phyloP scores from a whole-genome alignment of 2,888 invertebrate species.

The Alentia gelatinosa region DNA sequence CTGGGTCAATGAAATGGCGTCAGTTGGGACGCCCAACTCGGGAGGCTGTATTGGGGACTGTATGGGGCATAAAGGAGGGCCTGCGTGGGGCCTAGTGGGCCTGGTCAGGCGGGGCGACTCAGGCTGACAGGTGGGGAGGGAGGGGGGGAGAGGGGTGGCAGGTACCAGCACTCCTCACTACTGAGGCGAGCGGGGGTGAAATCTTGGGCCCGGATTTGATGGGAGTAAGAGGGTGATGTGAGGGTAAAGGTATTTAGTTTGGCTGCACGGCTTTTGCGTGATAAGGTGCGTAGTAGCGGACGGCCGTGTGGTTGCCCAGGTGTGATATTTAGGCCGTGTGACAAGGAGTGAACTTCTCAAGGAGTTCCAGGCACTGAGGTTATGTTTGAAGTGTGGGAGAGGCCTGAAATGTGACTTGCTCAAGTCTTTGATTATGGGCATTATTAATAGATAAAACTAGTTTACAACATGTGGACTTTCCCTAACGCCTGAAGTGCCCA shows the following conservation, averaged over 20 bases:
- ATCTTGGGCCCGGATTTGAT: background rate
- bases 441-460: too few species aligned
- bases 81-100: background rate
- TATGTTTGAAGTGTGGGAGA: too few species aligned
- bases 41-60: background rate
- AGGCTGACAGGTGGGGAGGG: background rate
- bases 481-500: too few species aligned
- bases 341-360: background rate
- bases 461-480: too few species aligned
- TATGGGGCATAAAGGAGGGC: background rate
- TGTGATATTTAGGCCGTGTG: background rate
- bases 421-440: too few species aligned
- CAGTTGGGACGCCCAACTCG: background rate
- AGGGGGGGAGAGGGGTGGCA: background rate
- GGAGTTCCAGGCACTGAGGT: background rate
- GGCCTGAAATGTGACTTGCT: background rate
- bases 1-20: background rate
- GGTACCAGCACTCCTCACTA: background rate
- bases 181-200: background rate
- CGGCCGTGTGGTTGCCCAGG: background rate
- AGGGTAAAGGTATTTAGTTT: constrained; percentile 1
- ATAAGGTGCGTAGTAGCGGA: background rate
- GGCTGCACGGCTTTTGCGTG: background rate
- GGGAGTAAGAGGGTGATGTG: background rate
- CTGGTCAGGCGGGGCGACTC: background rate